Percentiles rank a stretch among this genome's conserved stretches.
phyloP scores from a whole-genome alignment of 2,113 vertebrate genomes.

The Lota lota region DNA sequence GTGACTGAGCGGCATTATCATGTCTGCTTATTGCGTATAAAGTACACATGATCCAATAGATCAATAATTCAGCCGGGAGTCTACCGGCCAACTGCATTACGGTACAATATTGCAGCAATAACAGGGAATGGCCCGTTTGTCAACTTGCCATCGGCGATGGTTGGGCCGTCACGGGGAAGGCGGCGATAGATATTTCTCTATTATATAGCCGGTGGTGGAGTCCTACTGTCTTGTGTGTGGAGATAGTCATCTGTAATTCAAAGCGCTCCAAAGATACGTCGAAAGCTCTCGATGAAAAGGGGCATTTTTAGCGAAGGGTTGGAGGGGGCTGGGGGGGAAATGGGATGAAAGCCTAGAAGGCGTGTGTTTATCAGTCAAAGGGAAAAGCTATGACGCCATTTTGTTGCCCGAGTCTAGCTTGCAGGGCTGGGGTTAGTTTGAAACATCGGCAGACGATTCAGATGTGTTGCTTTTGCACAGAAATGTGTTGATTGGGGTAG shows the following conservation, averaged over 20 bases:
- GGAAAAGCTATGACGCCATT: too few species aligned
- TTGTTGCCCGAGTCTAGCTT: too few species aligned
- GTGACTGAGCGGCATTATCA: constrained; percentile 20
- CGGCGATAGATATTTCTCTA: constrained; percentile 3
- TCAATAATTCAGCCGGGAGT: constrained; percentile 49
- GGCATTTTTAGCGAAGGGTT: background rate
- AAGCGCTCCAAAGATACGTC: background rate
- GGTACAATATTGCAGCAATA: constrained; percentile 34
- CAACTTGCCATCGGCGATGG: background rate
- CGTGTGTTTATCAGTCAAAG: too few species aligned
- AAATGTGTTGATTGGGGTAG: too few species aligned
- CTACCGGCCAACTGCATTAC: constrained; percentile 31
- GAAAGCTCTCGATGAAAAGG: background rate
- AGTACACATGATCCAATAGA: constrained; percentile 23
- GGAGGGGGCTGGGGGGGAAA: too few species aligned
- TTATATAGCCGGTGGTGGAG: constrained; percentile 20
- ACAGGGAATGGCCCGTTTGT: constrained; percentile 28
- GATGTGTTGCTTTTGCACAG: too few species aligned
- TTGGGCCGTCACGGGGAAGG: constrained; percentile 4
- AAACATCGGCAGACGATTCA: too few species aligned
- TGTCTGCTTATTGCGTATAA: constrained; percentile 32
- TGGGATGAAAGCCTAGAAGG: too few species aligned
- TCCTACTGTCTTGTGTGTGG: background rate
- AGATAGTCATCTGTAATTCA: constrained; percentile 19
- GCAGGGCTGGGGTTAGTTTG: too few species aligned